Percentiles rank a stretch among this genome's conserved stretches.
Conservation (phyloP, 2,113 vertebrate genomes). For the Saguinus midas region DNA sequence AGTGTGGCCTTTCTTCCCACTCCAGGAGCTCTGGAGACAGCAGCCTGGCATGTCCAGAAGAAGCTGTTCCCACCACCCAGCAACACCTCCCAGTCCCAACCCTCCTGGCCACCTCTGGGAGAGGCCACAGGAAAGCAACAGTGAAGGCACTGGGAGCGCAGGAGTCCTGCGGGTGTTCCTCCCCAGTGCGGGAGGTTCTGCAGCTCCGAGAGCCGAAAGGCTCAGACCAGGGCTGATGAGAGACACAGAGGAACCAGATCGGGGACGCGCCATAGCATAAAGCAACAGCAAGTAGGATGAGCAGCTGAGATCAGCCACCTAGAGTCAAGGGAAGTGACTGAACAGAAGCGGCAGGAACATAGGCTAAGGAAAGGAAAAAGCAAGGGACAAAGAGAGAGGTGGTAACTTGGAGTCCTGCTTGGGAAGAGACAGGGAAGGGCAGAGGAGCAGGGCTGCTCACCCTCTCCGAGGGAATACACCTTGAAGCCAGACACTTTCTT, state of each 20-base stretch:
- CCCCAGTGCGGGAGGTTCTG: not conserved
- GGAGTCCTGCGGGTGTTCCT: not conserved
- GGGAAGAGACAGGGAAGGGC: not conserved
- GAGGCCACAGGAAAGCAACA: not conserved
- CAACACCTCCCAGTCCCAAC: not conserved
- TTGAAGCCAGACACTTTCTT: constrained; percentile 99
- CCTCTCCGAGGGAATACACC: constrained; percentile 96
- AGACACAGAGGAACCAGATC: constrained; percentile 21
- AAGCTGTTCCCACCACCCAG: not conserved
- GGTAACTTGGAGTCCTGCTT: constrained; percentile 19
- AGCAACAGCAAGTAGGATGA: constrained; percentile 58
- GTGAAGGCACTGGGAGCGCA: not conserved
- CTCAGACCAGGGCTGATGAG: constrained; percentile 31
- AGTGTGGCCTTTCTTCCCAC: not conserved
- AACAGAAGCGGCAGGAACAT: constrained; percentile 42
- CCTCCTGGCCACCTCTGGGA: not conserved
- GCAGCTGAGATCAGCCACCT: constrained; percentile 50
- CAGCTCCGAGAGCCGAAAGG: not conserved
- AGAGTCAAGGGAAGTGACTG: constrained; percentile 56
- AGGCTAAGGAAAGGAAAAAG: not conserved
- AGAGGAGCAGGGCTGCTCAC: constrained; percentile 82
- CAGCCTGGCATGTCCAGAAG: not conserved
- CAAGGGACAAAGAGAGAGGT: not conserved
- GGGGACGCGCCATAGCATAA: not conserved
- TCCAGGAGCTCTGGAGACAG: not conserved